These are phyloP conservation scores for Cydia strobilella DNA, from an alignment of 1,140 invertebrate genomes.

Conservation along the genomic window DNA sequence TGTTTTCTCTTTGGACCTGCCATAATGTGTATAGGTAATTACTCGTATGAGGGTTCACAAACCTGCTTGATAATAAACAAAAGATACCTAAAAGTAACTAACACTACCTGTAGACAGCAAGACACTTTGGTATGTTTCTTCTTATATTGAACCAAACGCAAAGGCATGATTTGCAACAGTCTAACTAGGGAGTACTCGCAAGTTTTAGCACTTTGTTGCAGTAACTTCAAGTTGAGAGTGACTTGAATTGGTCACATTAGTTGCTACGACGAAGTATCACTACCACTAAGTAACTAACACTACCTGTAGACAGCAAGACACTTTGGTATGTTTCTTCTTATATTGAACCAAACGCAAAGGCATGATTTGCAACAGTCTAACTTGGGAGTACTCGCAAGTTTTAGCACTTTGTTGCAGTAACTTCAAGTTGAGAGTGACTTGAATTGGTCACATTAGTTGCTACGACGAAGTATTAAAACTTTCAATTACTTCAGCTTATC, in stretches of 20 bases:
- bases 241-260: slow-evolving; percentile 8
- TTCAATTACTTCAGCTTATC: background rate
- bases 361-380: background rate
- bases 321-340: background rate
- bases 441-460: slow-evolving; percentile 6
- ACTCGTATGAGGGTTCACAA: no score
- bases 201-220: slow-evolving; percentile 3
- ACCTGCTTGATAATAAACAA: no score
- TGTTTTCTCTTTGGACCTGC: no score
- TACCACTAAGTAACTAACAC: no score
- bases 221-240: background rate
- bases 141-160: background rate
- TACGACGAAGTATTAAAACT: background rate
- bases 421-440: background rate
- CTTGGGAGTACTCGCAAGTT: background rate
- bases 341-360: background rate
- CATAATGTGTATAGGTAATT: no score
- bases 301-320: no score
- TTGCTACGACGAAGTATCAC: background rate
- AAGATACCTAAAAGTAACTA: no score
- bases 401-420: slow-evolving; percentile 3
- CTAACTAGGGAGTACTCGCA: background rate
- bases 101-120: no score
- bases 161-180: background rate
- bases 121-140: no score